Percentiles rank a stretch among this genome's conserved stretches.
These are phyloP conservation scores for Aspidoscelis tigris DNA, from an alignment of 2,113 vertebrate genomes.

Conservation along the genomic window DNA sequence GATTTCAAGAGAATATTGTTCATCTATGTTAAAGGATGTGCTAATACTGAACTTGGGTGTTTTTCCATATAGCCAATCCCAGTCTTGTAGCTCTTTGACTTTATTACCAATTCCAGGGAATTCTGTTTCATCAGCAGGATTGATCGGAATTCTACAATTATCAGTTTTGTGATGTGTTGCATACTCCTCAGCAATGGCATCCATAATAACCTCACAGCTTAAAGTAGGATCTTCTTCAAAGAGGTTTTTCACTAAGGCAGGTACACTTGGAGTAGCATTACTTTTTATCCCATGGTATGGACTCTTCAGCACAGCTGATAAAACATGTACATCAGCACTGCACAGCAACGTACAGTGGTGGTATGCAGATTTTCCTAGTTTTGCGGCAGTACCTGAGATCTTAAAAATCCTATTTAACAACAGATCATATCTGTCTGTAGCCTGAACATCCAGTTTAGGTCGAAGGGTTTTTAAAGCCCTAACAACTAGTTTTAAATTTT, in stretches of 20 bases:
- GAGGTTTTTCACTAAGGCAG: slow-evolving; percentile 86
- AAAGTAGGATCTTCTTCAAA: slow-evolving; percentile 84
- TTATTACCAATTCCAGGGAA: slow-evolving; percentile 82
- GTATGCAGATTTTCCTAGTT: slow-evolving; percentile 89
- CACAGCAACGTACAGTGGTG: slow-evolving; percentile 95
- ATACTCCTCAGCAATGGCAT: slow-evolving; percentile 83
- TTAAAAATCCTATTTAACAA: slow-evolving; percentile 85
- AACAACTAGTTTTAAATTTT: slow-evolving; percentile 87
- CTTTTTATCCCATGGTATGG: slow-evolving; percentile 84
- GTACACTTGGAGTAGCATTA: slow-evolving; percentile 90
- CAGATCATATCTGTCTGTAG: slow-evolving; percentile 87
- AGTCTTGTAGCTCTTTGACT: slow-evolving; percentile 81
- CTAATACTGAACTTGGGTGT: slow-evolving; percentile 88
- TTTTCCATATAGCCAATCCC: slow-evolving; percentile 94
- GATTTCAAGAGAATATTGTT: slow-evolving; percentile 62
- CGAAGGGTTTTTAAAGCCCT: slow-evolving; percentile 79
- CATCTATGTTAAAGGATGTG: slow-evolving; percentile 74
- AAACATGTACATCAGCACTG: slow-evolving; percentile 75
- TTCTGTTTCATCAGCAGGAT: slow-evolving; percentile 81
- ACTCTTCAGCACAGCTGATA: slow-evolving; percentile 83
- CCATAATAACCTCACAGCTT: slow-evolving; percentile 79
- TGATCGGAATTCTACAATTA: slow-evolving; percentile 68
- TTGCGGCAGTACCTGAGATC: slow-evolving; percentile 93
- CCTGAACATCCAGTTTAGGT: slow-evolving; percentile 81
- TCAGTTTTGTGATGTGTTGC: slow-evolving; percentile 75